Evolutionary conservation across 2,113 vertebrate genomes (phyloP).

Genomic region (Callochromis pleurospilus): DNA sequence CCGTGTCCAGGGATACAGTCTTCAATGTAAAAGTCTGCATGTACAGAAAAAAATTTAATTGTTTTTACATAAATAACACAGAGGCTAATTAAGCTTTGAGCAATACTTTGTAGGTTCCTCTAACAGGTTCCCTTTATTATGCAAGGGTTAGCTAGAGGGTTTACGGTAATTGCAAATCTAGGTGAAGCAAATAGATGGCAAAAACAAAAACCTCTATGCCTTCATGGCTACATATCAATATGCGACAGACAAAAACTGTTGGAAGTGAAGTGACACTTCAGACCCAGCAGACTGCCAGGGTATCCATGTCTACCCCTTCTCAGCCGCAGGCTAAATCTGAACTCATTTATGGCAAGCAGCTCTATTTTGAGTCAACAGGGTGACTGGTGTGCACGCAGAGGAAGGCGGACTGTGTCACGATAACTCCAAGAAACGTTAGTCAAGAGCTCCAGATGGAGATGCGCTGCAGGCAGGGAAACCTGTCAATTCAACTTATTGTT

Average conservation of each 20-base stretch:
- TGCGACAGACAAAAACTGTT: conserved; percentile 1
- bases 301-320: conserved; percentile 16
- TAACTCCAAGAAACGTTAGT: background rate
- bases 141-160: background rate
- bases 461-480: background rate
- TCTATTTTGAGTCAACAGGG: conserved; percentile 35
- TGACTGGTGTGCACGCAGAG: background rate
- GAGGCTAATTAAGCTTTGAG: background rate
- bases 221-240: background rate
- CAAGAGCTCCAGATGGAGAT: background rate
- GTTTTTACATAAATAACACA: background rate
- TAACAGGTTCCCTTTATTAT: background rate
- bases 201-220: background rate
- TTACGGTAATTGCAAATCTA: background rate
- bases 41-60: background rate
- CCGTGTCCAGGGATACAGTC: background rate
- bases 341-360: conserved; percentile 6
- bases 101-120: background rate
- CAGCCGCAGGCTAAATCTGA: conserved; percentile 41
- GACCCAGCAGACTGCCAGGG: background rate
- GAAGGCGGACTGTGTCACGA: background rate
- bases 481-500: background rate
- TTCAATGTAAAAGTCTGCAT: background rate
- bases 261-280: conserved; percentile 42
- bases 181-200: background rate